Conservation (phyloP, 2,888 invertebrate species). For the Corythucha ciliata region DNA sequence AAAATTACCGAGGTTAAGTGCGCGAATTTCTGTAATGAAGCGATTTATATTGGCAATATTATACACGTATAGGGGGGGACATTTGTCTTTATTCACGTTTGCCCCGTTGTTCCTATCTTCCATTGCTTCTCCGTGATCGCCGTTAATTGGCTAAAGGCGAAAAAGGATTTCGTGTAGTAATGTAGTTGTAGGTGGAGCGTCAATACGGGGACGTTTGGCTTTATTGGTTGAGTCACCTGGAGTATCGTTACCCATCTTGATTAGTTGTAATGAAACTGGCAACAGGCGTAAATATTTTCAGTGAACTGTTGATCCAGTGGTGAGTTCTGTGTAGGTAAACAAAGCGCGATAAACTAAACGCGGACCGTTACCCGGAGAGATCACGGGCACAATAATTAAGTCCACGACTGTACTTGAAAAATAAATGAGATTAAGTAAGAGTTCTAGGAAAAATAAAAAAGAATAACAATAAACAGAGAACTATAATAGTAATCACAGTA, state of each 20-base stretch:
- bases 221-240: not conserved
- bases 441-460: too few species aligned
- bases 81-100: conserved; percentile 2
- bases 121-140: not conserved
- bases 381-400: too few species aligned
- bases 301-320: too few species aligned
- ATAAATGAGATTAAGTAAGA: too few species aligned
- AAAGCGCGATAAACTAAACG: too few species aligned
- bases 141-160: not conserved
- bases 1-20: conserved; percentile 34
- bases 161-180: conserved; percentile 5
- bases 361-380: too few species aligned
- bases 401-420: too few species aligned
- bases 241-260: not conserved
- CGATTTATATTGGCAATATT: conserved; percentile 11
- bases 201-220: conserved; percentile 15
- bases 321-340: too few species aligned
- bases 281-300: too few species aligned
- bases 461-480: too few species aligned
- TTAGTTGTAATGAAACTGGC: too few species aligned
- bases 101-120: not conserved
- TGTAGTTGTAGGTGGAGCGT: not conserved
- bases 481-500: too few species aligned
- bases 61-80: conserved; percentile 14
- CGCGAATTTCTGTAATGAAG: not conserved